These are phyloP conservation scores for Spinus olivaceus DNA, from an alignment of 2,797 vertebrate genomes.

Conservation along the genomic window DNA sequence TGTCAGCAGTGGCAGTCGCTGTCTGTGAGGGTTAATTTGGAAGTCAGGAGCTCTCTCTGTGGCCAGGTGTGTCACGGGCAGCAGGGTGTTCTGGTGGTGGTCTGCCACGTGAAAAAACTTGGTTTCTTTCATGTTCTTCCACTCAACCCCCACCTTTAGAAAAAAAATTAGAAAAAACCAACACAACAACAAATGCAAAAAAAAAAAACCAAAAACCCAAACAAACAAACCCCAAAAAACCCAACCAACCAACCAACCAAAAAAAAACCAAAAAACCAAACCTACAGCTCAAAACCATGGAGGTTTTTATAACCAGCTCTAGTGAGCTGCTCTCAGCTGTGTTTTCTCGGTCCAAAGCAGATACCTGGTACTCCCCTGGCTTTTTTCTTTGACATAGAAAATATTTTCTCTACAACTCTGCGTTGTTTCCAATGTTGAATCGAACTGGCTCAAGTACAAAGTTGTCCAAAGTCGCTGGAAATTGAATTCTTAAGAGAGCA, in stretches of 20 bases:
- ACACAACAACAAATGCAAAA: not conserved
- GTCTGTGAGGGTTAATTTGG: not conserved
- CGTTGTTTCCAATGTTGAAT: not conserved
- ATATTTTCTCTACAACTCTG: not conserved
- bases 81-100: fast-evolving
- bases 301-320: not conserved
- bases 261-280: too few species aligned
- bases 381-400: not conserved
- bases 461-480: not conserved
- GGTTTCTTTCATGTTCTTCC: not conserved
- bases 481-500: not conserved
- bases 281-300: not conserved
- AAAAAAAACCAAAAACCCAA: not conserved
- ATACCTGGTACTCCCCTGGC: not conserved
- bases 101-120: not conserved
- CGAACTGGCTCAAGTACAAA: not conserved
- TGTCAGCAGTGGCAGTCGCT: not conserved
- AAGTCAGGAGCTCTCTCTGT: not conserved
- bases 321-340: not conserved
- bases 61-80: fast-evolving
- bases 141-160: fast-evolving
- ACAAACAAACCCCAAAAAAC: not conserved
- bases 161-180: not conserved
- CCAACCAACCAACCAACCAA: not conserved
- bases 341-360: not conserved